Evolutionary conservation across 1,140 invertebrate species (phyloP).

Genomic region (Heterodera carotae): DNA sequence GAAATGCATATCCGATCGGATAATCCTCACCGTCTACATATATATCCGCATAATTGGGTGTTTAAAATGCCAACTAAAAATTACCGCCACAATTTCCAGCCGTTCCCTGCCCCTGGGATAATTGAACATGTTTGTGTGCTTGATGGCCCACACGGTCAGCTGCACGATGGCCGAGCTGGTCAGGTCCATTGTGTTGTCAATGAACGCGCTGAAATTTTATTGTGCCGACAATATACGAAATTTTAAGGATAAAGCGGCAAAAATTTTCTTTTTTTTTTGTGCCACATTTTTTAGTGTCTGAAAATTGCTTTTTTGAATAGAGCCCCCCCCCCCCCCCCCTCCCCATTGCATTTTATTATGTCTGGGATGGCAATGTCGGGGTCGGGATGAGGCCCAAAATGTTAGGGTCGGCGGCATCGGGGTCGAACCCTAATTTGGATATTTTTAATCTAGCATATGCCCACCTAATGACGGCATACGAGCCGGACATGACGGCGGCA

Average conservation of each 20-base stretch:
- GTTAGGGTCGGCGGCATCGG: too few species aligned
- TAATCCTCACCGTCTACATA: too few species aligned
- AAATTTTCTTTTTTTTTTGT: neutral
- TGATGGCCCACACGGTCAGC: constrained; percentile 49
- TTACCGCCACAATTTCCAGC: constrained; percentile 49
- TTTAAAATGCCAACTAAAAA: constrained; percentile 23
- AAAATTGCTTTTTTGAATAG: too few species aligned
- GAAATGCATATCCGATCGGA: too few species aligned
- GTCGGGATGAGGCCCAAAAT: too few species aligned
- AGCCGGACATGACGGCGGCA: constrained; percentile 49
- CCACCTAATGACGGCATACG: constrained; percentile 56
- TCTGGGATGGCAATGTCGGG: too few species aligned
- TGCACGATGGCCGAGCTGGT: constrained; percentile 23
- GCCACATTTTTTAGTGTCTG: neutral
- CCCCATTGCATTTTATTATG: too few species aligned
- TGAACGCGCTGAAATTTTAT: constrained; percentile 47
- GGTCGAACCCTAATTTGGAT: too few species aligned
- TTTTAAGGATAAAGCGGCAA: too few species aligned
- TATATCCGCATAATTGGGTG: too few species aligned
- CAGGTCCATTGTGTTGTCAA: constrained; percentile 52
- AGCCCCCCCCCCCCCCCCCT: too few species aligned
- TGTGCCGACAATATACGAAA: neutral
- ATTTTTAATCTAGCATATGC: constrained; percentile 8
- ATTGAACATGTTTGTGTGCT: constrained; percentile 54
- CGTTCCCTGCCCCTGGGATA: constrained; percentile 51